Evolutionary conservation across 2,888 invertebrate genomes (phyloP).

Genomic region (Pterostichus madidus): DNA sequence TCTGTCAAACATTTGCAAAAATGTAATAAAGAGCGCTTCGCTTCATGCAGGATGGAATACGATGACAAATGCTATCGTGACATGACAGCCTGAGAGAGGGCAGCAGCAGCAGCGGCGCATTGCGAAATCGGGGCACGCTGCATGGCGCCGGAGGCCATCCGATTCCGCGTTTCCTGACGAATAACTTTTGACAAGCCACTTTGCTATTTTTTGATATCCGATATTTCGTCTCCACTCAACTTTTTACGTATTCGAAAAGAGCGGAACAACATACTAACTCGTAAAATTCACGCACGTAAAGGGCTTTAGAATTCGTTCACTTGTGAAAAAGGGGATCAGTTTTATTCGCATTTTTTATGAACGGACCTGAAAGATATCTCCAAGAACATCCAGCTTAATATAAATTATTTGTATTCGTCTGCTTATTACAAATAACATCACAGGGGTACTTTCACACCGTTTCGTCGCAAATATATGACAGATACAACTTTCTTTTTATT

Average conservation of each 20-base stretch:
- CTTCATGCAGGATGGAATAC: too few species aligned
- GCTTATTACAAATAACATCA: too few species aligned
- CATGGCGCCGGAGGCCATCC: conserved; percentile 37
- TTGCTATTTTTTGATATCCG: conserved; percentile 64
- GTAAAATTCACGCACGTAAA: conserved; percentile 61
- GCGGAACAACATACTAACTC: conserved; percentile 62
- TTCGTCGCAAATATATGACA: too few species aligned
- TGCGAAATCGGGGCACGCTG: conserved; percentile 29
- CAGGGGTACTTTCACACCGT: too few species aligned
- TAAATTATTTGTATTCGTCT: conserved; percentile 2
- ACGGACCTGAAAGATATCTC: conserved; percentile 29
- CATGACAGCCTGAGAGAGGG: too few species aligned
- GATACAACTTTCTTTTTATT: too few species aligned
- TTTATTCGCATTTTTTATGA: conserved; percentile 60
- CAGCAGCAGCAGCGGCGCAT: too few species aligned
- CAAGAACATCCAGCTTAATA: conserved; percentile 16
- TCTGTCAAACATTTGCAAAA: too few species aligned
- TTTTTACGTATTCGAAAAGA: conserved; percentile 59
- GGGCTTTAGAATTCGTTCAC: conserved; percentile 62
- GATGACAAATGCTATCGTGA: too few species aligned
- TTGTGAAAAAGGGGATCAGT: conserved; percentile 58
- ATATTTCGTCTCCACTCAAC: conserved; percentile 62
- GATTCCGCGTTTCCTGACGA: conserved; percentile 57
- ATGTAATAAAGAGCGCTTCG: too few species aligned
- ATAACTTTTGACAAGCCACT: conserved; percentile 65